phyloP scores from a whole-genome alignment of 2,888 invertebrate genomes.

The Hemistola chrysoprasaria region DNA sequence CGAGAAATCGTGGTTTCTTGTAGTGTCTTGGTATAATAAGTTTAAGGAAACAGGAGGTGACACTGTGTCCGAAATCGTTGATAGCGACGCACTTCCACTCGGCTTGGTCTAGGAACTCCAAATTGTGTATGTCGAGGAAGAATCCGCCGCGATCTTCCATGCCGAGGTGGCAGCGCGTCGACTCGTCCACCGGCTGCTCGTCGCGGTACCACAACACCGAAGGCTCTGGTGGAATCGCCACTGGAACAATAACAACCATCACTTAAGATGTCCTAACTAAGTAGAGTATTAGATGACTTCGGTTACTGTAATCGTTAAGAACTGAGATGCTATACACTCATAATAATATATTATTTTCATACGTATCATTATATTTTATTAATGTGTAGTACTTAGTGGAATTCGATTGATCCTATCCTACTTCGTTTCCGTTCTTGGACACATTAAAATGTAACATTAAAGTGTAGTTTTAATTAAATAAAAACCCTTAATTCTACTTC shows the following conservation, averaged over 20 bases:
- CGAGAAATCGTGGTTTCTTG: conserved; percentile 93
- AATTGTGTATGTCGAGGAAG: conserved; percentile 86
- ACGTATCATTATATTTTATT: no score
- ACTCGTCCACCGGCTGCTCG: conserved; percentile 88
- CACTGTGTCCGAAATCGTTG: conserved; percentile 94
- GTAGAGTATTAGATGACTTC: no score
- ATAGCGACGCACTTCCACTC: conserved; percentile 96
- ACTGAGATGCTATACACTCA: no score
- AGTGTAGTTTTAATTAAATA: no score
- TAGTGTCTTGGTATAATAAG: conserved; percentile 93
- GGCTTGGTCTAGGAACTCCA: conserved; percentile 93
- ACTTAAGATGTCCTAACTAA: no score
- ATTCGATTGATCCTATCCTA: no score
- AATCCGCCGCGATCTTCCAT: conserved; percentile 88
- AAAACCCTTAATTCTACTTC: no score
- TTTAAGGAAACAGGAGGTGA: conserved; percentile 93
- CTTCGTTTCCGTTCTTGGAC: no score
- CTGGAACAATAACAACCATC: conserved; percentile 57
- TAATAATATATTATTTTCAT: no score
- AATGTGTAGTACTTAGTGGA: no score
- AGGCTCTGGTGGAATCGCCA: conserved; percentile 91
- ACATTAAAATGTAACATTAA: no score
- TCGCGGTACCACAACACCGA: conserved; percentile 94
- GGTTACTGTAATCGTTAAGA: no score
- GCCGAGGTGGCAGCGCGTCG: conserved; percentile 84